These are phyloP conservation scores for Hystrix cristata DNA, from an alignment of 2,113 vertebrate species.

Conservation along the genomic window DNA sequence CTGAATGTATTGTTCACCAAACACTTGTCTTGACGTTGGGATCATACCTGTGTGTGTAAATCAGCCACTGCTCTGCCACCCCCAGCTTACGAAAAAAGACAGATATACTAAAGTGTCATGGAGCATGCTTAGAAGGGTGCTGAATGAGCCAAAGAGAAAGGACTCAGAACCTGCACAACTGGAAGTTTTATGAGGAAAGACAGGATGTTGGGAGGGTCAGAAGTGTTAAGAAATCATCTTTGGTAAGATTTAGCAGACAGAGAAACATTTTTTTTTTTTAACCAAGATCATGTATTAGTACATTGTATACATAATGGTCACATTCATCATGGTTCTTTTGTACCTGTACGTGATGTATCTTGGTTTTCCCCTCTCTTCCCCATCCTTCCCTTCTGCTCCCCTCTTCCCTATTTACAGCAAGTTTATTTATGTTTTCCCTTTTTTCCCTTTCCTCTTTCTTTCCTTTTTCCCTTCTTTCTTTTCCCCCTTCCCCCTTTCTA, in stretches of 20 bases:
- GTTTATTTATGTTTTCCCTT: too few species aligned
- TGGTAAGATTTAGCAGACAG: background rate
- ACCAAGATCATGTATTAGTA: too few species aligned
- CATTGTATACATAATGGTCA: too few species aligned
- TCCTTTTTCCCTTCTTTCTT: too few species aligned
- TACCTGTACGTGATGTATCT: too few species aligned
- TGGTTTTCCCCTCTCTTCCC: too few species aligned
- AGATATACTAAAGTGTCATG: background rate
- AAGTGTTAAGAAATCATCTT: background rate
- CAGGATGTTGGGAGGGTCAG: background rate
- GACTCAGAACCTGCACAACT: background rate
- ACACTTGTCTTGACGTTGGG: conserved; percentile 55
- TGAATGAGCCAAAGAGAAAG: background rate
- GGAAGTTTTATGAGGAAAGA: rapidly evolving
- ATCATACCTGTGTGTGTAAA: conserved; percentile 17
- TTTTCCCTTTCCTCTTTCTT: too few species aligned
- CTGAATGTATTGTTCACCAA: conserved; percentile 57
- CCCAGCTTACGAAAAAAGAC: background rate
- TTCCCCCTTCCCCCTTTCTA: too few species aligned
- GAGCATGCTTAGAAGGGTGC: background rate
- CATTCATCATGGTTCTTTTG: too few species aligned
- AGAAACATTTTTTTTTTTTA: background rate
- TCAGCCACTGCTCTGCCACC: background rate
- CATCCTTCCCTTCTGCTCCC: too few species aligned
- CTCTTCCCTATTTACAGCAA: too few species aligned